Conservation (phyloP, 37 sponge, comb jelly and placozoan genomes). For the Eunapius fragilis region DNA sequence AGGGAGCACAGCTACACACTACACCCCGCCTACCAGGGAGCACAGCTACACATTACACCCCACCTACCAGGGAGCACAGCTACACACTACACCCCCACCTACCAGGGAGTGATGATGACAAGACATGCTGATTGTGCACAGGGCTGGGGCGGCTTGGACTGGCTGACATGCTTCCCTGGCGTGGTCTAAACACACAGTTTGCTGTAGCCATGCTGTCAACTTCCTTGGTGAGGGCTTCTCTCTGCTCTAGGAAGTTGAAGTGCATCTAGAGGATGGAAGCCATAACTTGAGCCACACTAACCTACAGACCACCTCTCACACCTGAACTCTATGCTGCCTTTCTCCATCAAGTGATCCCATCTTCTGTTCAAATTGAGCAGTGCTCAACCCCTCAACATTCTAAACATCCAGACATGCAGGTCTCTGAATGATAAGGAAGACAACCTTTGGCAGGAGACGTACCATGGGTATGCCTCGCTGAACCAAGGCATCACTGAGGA, state of each 20-base stretch:
- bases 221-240: slow-evolving; percentile 12
- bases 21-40: too few relatives aligned
- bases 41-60: too few relatives aligned
- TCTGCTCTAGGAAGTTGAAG: slow-evolving; percentile 50
- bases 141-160: background rate
- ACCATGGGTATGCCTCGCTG: slow-evolving; percentile 59
- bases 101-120: background rate
- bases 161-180: background rate
- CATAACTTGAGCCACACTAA: background rate
- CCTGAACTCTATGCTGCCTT: slow-evolving; percentile 46
- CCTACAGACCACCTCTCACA: background rate
- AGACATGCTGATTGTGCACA: background rate
- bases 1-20: too few relatives aligned
- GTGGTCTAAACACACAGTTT: background rate
- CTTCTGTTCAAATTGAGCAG: slow-evolving; percentile 44
- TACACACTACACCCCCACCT: too few relatives aligned
- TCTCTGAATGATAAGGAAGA: background rate
- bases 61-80: too few relatives aligned
- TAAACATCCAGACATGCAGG: background rate
- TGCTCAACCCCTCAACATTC: slow-evolving; percentile 41
- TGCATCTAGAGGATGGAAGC: slow-evolving; percentile 14
- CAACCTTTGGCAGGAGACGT: background rate
- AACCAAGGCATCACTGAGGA: slow-evolving; percentile 45
- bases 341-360: slow-evolving; percentile 39
- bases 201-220: background rate